Conservation (phyloP, 2,113 vertebrate species). For the Tautogolabrus adspersus region DNA sequence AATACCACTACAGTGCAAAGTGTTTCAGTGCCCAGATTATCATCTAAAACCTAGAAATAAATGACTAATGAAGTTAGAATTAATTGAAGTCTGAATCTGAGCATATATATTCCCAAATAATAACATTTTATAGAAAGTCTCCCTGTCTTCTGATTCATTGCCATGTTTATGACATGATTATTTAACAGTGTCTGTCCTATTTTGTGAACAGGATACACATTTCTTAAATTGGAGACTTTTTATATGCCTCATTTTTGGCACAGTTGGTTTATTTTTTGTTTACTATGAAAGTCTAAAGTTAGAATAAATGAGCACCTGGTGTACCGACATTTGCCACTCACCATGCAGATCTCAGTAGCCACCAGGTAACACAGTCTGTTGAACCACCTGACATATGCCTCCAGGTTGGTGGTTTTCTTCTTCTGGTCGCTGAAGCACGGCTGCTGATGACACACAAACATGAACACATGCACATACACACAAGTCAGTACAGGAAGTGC, state of each 20-base stretch:
- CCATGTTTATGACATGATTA: too few relatives aligned
- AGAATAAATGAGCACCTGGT: neutral
- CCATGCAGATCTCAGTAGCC: slow-evolving; percentile 98
- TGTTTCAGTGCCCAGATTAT: too few relatives aligned
- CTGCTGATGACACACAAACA: slow-evolving; percentile 70
- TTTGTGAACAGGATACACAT: neutral
- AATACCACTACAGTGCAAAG: neutral
- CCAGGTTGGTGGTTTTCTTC: slow-evolving; percentile 91
- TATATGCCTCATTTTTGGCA: neutral
- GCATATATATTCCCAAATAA: too few relatives aligned
- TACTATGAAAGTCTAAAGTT: neutral
- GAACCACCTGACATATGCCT: slow-evolving; percentile 98
- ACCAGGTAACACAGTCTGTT: slow-evolving; percentile 97
- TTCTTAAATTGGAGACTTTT: neutral
- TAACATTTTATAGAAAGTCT: too few relatives aligned
- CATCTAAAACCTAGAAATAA: too few relatives aligned
- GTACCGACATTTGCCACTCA: slow-evolving; percentile 73
- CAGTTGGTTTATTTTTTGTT: neutral
- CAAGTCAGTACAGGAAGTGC: slow-evolving; percentile 6
- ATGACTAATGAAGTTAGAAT: too few relatives aligned
- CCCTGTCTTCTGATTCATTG: too few relatives aligned
- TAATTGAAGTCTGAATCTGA: too few relatives aligned
- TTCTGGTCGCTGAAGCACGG: slow-evolving; percentile 90
- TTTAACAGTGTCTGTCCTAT: neutral
- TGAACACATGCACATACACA: neutral